Conservation (phyloP, 2,113 vertebrate genomes). For the Myrmecobius fasciatus region DNA sequence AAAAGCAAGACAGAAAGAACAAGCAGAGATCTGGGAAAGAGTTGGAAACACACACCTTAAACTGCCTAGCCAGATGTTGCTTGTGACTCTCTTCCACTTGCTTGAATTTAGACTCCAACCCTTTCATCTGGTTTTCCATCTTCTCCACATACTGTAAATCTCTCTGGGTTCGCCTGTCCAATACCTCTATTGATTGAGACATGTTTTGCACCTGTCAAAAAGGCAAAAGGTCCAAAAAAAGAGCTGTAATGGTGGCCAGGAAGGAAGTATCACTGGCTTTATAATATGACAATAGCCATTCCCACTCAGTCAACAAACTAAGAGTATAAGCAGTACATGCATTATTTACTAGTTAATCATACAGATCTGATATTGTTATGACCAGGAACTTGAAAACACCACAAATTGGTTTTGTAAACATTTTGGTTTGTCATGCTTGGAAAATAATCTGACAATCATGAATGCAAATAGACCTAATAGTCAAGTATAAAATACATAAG, state of each 20-base stretch:
- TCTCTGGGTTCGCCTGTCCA: slow-evolving; percentile 97
- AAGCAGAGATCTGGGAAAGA: too few species aligned
- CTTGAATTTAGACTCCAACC: slow-evolving; percentile 97
- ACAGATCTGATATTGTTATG: not conserved
- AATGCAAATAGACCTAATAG: not conserved
- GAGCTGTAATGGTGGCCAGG: not conserved
- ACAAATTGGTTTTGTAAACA: not conserved
- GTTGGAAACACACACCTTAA: slow-evolving; percentile 88
- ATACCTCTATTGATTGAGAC: slow-evolving; percentile 98
- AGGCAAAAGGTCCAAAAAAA: slow-evolving; percentile 50
- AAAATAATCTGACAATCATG: not conserved
- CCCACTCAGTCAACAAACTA: not conserved
- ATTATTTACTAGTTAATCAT: slow-evolving; percentile 65
- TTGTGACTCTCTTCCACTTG: slow-evolving; percentile 99
- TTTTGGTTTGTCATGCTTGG: not conserved
- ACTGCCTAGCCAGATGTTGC: slow-evolving; percentile 98
- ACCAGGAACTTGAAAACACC: not conserved
- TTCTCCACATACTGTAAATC: slow-evolving; percentile 98
- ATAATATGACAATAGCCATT: not conserved
- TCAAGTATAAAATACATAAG: accelerated
- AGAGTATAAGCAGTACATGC: slow-evolving; percentile 35
- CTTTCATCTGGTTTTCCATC: slow-evolving; percentile 98
- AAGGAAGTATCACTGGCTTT: accelerated
- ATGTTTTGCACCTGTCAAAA: slow-evolving; percentile 96
- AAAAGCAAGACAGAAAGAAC: not conserved